phyloP scores from a whole-genome alignment of 2,113 vertebrate species.

The Noturus placidus region DNA sequence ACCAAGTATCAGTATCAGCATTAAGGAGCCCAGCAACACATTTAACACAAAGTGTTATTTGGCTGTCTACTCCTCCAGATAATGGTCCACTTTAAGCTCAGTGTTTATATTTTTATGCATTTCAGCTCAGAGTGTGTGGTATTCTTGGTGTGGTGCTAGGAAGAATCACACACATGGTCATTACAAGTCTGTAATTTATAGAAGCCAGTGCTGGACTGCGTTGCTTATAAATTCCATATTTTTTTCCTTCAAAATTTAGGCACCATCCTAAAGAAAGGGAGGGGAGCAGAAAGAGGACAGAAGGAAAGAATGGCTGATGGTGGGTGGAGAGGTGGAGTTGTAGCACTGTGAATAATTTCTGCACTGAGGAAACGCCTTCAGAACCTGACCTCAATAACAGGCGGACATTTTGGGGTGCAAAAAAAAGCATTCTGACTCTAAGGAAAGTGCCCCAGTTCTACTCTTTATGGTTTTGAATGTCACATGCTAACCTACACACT shows the following conservation, averaged over 20 bases:
- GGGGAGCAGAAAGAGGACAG: constrained; percentile 15
- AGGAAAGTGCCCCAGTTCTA: not conserved
- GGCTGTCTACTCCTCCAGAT: not conserved
- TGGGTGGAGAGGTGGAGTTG: constrained; percentile 61
- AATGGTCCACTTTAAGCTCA: not conserved
- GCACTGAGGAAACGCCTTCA: constrained; percentile 59
- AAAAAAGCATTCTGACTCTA: not conserved
- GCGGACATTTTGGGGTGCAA: not conserved
- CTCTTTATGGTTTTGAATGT: not conserved
- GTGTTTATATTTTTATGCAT: constrained; percentile 6
- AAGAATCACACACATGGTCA: constrained; percentile 11
- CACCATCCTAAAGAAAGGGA: constrained; percentile 51
- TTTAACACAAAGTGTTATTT: constrained; percentile 11
- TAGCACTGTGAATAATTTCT: constrained; percentile 62
- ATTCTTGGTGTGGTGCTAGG: not conserved
- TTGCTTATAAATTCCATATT: constrained; percentile 16
- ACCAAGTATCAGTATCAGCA: not conserved
- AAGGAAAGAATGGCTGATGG: constrained; percentile 36
- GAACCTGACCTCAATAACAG: constrained; percentile 18
- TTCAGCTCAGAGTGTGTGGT: constrained; percentile 13
- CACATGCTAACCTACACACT: constrained; percentile 1
- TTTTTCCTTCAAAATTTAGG: constrained; percentile 51
- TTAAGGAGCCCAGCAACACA: constrained; percentile 21
- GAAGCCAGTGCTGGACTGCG: constrained; percentile 3
- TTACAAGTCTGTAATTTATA: not conserved